Conservation (phyloP, 2,113 vertebrate species). For the Potamarius usumacintae region DNA sequence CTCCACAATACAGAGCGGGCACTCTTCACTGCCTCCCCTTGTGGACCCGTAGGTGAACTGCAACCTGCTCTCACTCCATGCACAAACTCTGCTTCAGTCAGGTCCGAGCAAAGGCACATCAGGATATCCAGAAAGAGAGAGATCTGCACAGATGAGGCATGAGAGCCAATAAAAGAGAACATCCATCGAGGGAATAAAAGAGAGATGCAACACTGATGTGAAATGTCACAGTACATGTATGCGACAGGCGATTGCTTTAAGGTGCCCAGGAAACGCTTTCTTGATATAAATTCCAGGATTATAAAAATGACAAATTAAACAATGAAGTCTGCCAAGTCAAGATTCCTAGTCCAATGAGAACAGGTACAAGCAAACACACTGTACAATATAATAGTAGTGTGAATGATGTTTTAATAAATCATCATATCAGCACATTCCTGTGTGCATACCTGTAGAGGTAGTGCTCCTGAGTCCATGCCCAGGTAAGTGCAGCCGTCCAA, state of each 20-base stretch:
- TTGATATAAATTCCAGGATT: not conserved
- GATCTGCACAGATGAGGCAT: conserved; percentile 70
- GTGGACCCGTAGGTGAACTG: conserved; percentile 48
- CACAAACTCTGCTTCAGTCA: conserved; percentile 77
- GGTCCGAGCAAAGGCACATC: conserved; percentile 82
- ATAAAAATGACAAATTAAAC: not conserved
- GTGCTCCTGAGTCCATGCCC: conserved; percentile 91
- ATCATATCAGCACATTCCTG: not conserved
- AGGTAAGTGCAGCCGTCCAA: conserved; percentile 94
- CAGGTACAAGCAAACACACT: not conserved
- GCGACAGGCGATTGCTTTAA: not conserved
- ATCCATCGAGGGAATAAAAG: not conserved
- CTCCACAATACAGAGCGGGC: conserved; percentile 83
- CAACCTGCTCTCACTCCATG: conserved; percentile 61
- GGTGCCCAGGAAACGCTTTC: not conserved
- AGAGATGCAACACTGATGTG: not conserved
- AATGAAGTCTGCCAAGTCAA: not conserved
- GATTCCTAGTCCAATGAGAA: not conserved
- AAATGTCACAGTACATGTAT: not conserved
- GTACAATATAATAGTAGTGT: not conserved
- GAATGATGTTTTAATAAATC: not conserved
- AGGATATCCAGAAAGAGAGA: conserved; percentile 93
- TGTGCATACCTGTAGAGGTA: conserved; percentile 80
- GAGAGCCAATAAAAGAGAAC: not conserved
- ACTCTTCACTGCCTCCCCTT: conserved; percentile 57